Evolutionary conservation across 2,797 vertebrate species (phyloP).

Genomic region (Jordanella pulchra): DNA sequence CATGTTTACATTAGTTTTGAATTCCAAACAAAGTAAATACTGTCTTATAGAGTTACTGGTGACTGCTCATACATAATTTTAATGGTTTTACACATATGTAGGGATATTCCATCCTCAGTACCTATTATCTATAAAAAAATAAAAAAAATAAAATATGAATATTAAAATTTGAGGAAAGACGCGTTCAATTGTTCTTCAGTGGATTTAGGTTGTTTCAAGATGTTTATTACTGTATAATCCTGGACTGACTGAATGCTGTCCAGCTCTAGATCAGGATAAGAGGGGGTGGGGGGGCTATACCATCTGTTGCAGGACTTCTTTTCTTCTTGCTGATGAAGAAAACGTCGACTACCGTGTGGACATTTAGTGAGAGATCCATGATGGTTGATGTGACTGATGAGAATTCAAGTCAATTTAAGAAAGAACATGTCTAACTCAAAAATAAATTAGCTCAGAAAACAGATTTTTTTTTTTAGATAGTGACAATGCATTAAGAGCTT

Average conservation of each 20-base stretch:
- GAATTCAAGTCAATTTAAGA: background rate
- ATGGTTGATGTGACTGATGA: background rate
- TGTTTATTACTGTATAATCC: constrained; percentile 27
- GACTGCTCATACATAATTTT: too few species aligned
- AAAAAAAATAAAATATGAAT: too few species aligned
- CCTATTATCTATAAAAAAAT: too few species aligned
- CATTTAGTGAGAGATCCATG: too few species aligned
- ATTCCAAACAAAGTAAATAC: too few species aligned
- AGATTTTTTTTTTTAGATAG: background rate
- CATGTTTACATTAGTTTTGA: too few species aligned
- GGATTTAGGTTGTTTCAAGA: constrained; percentile 19
- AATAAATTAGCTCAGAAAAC: background rate
- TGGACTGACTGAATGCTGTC: constrained; percentile 22
- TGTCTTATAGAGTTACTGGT: too few species aligned
- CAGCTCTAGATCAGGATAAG: constrained; percentile 25
- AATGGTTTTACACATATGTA: too few species aligned
- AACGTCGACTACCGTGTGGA: background rate
- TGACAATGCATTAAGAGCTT: constrained; percentile 3
- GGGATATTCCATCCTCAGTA: too few species aligned
- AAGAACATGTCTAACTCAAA: background rate
- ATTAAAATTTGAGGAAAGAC: too few species aligned
- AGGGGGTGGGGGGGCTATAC: constrained; percentile 23
- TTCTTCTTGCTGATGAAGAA: constrained; percentile 29
- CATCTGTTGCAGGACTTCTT: constrained; percentile 33
- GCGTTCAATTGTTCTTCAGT: background rate